Percentiles rank a stretch among this genome's conserved stretches.
Evolutionary conservation across 2,113 vertebrate genomes (phyloP).

Genomic region (Dipodomys spectabilis): DNA sequence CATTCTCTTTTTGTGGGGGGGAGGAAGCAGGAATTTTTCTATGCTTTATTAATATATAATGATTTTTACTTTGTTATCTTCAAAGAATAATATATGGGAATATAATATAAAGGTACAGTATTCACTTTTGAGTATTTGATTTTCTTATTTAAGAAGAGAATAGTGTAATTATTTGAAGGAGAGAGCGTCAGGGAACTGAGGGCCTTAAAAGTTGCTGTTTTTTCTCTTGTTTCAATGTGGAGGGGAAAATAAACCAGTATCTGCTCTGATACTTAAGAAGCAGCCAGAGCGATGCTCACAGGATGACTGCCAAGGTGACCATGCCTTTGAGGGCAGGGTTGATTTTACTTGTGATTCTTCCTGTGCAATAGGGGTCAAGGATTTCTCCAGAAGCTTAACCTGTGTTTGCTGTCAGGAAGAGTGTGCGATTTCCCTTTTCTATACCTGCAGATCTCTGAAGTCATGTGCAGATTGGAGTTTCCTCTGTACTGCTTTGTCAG

Average conservation of each 20-base stretch:
- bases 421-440: constrained; percentile 82
- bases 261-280: constrained; percentile 79
- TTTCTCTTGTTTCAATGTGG: constrained; percentile 51
- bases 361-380: constrained; percentile 75
- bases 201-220: constrained; percentile 36
- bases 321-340: constrained; percentile 75
- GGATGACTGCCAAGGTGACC: constrained; percentile 50
- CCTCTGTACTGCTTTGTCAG: constrained; percentile 83
- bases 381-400: constrained; percentile 73
- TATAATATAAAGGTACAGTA: constrained; percentile 79
- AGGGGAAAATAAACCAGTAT: constrained; percentile 64
- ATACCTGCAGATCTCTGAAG: constrained; percentile 74
- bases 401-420: constrained; percentile 85
- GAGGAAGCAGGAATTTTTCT: constrained; percentile 69
- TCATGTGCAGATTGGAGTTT: constrained; percentile 79
- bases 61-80: constrained; percentile 72
- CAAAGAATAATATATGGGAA: constrained; percentile 76
- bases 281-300: constrained; percentile 56
- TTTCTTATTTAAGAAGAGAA: constrained; percentile 69
- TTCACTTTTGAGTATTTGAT: constrained; percentile 79
- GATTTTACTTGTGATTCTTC: constrained; percentile 84
- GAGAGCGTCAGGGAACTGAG: constrained; percentile 38
- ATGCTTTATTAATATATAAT: constrained; percentile 75
- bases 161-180: constrained; percentile 76
- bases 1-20: too few species aligned